phyloP scores from a whole-genome alignment of 1,140 invertebrate genomes.

The Danaus plexippus region DNA sequence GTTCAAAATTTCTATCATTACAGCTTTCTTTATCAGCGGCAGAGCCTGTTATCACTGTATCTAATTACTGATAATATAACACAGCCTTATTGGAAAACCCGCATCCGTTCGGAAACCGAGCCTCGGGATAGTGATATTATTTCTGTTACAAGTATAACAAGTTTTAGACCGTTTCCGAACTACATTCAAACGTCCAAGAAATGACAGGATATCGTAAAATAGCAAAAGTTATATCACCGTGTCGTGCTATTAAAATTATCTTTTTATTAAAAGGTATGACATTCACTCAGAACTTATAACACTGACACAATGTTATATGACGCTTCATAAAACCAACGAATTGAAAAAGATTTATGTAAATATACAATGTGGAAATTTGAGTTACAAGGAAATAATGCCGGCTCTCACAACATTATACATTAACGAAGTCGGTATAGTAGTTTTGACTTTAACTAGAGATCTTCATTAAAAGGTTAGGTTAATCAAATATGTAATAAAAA shows the following conservation, averaged over 20 bases:
- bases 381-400: too few relatives aligned
- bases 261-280: neutral
- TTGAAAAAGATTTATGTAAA: too few relatives aligned
- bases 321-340: too few relatives aligned
- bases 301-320: too few relatives aligned
- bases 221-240: constrained; percentile 25
- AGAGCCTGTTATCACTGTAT: constrained; percentile 20
- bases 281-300: too few relatives aligned
- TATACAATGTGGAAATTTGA: too few relatives aligned
- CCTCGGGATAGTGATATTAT: constrained; percentile 25
- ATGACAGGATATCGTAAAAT: constrained; percentile 25
- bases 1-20: constrained; percentile 1
- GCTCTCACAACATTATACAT: too few relatives aligned
- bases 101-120: constrained; percentile 45
- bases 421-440: too few relatives aligned
- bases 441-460: too few relatives aligned
- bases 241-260: constrained; percentile 23
- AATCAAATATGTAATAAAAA: constrained; percentile 30
- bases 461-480: constrained; percentile 29
- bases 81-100: constrained; percentile 38
- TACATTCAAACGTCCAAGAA: constrained; percentile 7
- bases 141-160: constrained; percentile 22
- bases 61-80: constrained; percentile 35
- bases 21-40: constrained; percentile 23
- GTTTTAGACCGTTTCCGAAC: constrained; percentile 23